Base-by-base conservation (phyloP, 2,113 vertebrate genomes). In the Gopherus flavomarginatus region DNA sequence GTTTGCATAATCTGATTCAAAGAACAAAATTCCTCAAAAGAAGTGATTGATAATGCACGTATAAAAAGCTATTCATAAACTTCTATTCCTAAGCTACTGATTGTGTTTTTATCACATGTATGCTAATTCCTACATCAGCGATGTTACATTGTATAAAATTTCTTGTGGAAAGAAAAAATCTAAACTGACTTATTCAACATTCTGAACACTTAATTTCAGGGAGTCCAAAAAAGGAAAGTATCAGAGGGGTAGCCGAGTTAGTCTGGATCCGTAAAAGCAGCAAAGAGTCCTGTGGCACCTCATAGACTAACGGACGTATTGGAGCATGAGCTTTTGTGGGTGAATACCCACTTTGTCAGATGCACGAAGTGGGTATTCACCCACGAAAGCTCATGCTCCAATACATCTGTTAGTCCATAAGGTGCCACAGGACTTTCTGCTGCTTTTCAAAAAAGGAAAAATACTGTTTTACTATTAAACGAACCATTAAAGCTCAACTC, bases 401-500 rank as follows among this genome's bases (percentile, higher is more conserved):
- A 49, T 49, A 49, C 10, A 11, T 49, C 47, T 49, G 47, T 49
- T 49, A 49, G 47, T 49, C 47, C 11, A 49, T 49, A 49, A 49
- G 47, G 47, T 49, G 47, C 47, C 47, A 49, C 47, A 3, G 47
- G 47, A 49, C 9, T 49, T 10, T 49, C 47, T 49, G 47, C 47
- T 49, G 47, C 47, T 49, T 49, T 49, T 11, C 13, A 92, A 54
- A 88, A 91, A 22, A 2, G 4, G 62, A 35, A 65, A n/a, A n/a
- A 69, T n/a, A 69, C 62, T 69, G 35, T 16, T 69, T 69, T 69
- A n/a, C 13, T 0, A 0, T 16, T 14, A 54, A 44, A 47, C 53
- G 38, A 3, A 65, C 31, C 19, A 65, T 42, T 85, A 86, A 42
- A 86, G 2, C 78, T 35, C 53, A 93, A 47, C 5, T 38, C 53